Evolutionary conservation across 2,797 vertebrate genomes (phyloP).

Genomic region (Ptychadena robeensis): DNA sequence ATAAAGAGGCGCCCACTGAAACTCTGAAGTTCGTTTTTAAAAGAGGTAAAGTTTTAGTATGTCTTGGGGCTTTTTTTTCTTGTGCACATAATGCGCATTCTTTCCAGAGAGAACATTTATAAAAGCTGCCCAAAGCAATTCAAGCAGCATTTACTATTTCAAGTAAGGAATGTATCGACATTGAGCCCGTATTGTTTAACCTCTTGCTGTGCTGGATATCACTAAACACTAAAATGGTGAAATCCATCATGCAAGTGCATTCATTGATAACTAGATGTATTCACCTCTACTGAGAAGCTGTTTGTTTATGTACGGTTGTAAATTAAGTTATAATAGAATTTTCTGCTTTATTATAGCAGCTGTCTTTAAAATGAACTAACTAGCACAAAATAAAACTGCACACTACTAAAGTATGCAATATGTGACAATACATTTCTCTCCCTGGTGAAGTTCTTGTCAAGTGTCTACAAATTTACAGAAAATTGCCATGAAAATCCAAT

Average conservation of each 20-base stretch:
- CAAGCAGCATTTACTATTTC: no score
- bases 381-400: background rate
- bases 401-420: constrained; percentile 1
- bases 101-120: no score
- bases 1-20: no score
- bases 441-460: constrained; percentile 20
- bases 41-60: no score
- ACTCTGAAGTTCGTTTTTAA: no score
- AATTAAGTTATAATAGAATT: background rate
- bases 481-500: constrained; percentile 41
- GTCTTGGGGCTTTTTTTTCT: no score
- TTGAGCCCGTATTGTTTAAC: background rate
- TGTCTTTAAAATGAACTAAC: constrained; percentile 19
- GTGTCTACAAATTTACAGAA: constrained; percentile 27
- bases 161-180: no score
- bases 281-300: background rate
- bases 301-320: background rate
- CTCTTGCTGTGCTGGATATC: background rate
- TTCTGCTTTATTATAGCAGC: constrained; percentile 8
- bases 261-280: background rate
- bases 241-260: background rate
- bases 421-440: constrained; percentile 29
- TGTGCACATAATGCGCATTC: no score
- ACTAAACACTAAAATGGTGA: background rate
- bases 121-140: no score